A percentile compares a stretch with the other conserved stretches of the same genome.
Conservation (phyloP, 2,888 invertebrate genomes). For the Encarsia formosa region DNA sequence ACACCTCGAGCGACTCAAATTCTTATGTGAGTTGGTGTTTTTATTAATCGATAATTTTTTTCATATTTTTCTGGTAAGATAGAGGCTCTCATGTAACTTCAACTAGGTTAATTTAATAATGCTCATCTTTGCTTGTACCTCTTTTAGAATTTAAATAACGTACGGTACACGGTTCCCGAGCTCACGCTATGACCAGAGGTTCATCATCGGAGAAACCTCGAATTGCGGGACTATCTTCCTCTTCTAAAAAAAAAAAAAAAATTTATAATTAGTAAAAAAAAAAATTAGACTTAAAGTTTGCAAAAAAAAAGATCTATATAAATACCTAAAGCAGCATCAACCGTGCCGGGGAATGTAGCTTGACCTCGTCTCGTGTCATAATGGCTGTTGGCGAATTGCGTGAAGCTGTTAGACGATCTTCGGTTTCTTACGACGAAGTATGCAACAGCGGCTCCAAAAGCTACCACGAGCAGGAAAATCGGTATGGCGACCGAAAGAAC, state of each 20-base stretch:
- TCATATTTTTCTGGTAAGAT: no score
- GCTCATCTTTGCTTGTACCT: slow-evolving; percentile 30
- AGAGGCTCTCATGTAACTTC: no score
- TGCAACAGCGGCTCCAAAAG: slow-evolving; percentile 59
- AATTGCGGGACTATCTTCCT: slow-evolving; percentile 84
- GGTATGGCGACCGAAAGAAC: slow-evolving; percentile 56
- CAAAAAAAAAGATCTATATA: no score
- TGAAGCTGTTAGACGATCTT: slow-evolving; percentile 72
- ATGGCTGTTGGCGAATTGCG: slow-evolving; percentile 76
- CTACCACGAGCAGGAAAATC: slow-evolving; percentile 55
- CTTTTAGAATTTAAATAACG: slow-evolving; percentile 28
- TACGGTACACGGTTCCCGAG: not conserved
- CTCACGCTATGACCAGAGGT: slow-evolving; percentile 84
- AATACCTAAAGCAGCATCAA: slow-evolving; percentile 63
- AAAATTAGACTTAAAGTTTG: no score
- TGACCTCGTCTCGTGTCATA: slow-evolving; percentile 84
- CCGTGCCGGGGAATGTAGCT: slow-evolving; percentile 70
- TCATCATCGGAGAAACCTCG: slow-evolving; percentile 92
- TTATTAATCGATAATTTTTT: no score
- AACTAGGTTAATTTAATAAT: slow-evolving; percentile 38
- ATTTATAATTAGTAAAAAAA: not conserved
- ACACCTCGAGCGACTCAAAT: slow-evolving; percentile 27
- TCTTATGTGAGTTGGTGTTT: no score
- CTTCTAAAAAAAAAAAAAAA: slow-evolving; percentile 56
- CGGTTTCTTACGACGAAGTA: slow-evolving; percentile 67